Base-by-base conservation (phyloP, 2,113 vertebrate species). In the Baryphthengus martii region DNA sequence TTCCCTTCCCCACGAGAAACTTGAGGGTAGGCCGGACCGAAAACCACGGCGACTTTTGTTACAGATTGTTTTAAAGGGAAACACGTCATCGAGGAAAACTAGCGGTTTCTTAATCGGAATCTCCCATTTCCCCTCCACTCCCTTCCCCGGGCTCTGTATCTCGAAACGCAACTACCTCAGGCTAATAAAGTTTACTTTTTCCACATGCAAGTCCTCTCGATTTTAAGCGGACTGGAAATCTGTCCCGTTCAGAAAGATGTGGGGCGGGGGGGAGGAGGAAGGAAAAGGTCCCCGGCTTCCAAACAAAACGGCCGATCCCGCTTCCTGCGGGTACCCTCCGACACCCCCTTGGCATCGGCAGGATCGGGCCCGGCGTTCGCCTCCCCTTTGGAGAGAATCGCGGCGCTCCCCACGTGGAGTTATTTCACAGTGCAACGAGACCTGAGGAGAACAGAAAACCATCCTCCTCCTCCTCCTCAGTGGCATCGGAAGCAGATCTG, bases 161-260 rank as follows among this genome's bases (percentile, higher is more conserved):
- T 87, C 59, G 56, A 40, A 78, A 75, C 24, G 17, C 84, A 97
- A 75, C 97, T 98, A 98, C 98, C 98, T 98, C 98, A 98, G 47
- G 59, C 65, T 85, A 98, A 98, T 98, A 98, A 98, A 98, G 89
- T 96, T 88, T 83, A 89, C 87, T 72, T 72, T 95, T 93, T 66
- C 31, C 82, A 40, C 55, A 31, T 6, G 35, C 53, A 55, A 84
- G 44, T 49, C n/a, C 21, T 85, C 71, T 66, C 59, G 28, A 12
- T 1, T 94, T 23, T 53, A 8, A 35, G 5, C 4, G 24, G 24
- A 9, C 13, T 9, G 81, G 88, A 53, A 74, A 79, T 25, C 14
- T 39, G 14, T 35, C 15, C 21, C 13, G 7, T 21, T 26, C 80
- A 10, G 80, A 40, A 66, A 49, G 58, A 44, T 2, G 40, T 6